Evolutionary conservation across 2,113 vertebrate genomes (phyloP).

Genomic region (Chelonoidis abingdonii): DNA sequence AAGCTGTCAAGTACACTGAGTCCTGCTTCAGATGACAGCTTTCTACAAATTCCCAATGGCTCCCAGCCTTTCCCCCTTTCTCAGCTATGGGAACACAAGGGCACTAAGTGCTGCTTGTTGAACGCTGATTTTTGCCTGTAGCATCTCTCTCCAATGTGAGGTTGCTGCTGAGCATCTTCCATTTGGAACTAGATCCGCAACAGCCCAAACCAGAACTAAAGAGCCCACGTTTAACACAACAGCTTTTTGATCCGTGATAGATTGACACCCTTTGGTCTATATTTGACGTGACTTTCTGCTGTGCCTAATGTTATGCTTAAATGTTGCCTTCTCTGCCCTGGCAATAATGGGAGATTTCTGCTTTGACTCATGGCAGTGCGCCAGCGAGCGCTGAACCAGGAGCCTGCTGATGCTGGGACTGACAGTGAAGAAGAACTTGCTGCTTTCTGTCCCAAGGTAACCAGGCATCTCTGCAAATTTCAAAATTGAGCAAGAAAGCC

Average conservation of each 20-base stretch:
- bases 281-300: not conserved
- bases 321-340: not conserved
- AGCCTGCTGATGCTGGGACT: conserved; percentile 78
- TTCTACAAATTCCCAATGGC: not conserved
- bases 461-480: rapidly evolving
- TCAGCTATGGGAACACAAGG: not conserved
- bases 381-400: conserved; percentile 74
- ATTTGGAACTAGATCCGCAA: not conserved
- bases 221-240: not conserved
- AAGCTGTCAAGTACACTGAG: no score
- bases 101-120: not conserved
- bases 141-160: not conserved
- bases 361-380: conserved; percentile 81
- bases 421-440: conserved; percentile 97
- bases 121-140: not conserved
- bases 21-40: not conserved
- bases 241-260: not conserved
- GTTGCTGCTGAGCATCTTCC: not conserved
- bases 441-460: conserved; percentile 94
- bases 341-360: not conserved
- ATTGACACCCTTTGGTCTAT: not conserved
- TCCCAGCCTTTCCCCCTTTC: not conserved
- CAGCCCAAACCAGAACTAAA: not conserved
- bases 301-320: not conserved
- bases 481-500: not conserved